Conservation (phyloP, 2,113 vertebrate genomes). For the Dicrurus megarhynchus region DNA sequence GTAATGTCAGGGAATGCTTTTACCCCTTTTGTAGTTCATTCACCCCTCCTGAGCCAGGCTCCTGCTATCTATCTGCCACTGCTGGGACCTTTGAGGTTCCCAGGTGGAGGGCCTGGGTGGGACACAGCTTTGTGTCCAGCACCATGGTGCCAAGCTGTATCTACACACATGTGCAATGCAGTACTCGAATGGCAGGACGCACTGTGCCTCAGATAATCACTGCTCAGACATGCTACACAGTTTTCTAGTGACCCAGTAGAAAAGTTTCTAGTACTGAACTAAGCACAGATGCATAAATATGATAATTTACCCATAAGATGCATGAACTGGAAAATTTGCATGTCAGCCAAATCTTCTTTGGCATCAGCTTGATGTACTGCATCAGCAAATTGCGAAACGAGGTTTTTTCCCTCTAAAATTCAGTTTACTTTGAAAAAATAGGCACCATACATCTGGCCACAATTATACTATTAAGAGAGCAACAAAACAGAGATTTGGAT, state of each 20-base stretch:
- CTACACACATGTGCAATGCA: fast-evolving
- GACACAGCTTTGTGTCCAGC: background rate
- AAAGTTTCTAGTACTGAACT: background rate
- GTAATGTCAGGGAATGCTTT: background rate
- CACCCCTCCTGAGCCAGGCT: background rate
- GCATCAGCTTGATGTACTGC: background rate
- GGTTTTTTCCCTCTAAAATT: background rate
- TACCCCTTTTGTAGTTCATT: background rate
- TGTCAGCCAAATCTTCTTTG: background rate
- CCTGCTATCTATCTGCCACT: background rate
- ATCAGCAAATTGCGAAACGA: conserved; percentile 31
- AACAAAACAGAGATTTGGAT: background rate
- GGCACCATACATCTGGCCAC: conserved; percentile 26
- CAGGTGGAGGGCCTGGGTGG: background rate
- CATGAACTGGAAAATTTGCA: background rate
- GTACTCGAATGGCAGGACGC: background rate
- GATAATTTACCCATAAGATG: background rate
- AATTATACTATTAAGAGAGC: background rate
- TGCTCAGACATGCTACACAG: background rate
- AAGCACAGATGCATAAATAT: background rate
- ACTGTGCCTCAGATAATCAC: background rate
- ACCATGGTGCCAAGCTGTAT: fast-evolving
- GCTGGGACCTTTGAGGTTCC: background rate
- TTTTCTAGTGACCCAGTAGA: background rate
- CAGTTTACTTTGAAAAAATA: conserved; percentile 25